These are phyloP conservation scores for Adelphocoris suturalis DNA, from an alignment of 2,888 invertebrate genomes.

Conservation along the genomic window DNA sequence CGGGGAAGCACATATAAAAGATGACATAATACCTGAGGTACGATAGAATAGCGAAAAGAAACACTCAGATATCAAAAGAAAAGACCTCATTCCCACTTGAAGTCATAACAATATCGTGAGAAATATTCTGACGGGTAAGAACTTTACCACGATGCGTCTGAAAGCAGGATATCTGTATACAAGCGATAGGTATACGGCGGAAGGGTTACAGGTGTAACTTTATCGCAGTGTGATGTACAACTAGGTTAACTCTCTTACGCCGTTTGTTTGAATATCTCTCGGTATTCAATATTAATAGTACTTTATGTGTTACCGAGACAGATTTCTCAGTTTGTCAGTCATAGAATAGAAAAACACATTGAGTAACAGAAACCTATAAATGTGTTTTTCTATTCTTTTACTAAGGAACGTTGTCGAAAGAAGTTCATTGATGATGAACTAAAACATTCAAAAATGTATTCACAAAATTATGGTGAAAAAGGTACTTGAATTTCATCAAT, in stretches of 20 bases:
- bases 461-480: no score
- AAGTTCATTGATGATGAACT: no score
- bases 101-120: slow-evolving; percentile 7
- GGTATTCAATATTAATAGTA: no score
- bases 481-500: no score
- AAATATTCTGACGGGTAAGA: slow-evolving; percentile 7
- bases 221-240: slow-evolving; percentile 1
- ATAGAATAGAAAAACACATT: no score
- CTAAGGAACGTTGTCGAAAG: no score
- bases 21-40: background rate
- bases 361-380: no score
- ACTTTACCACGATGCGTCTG: slow-evolving; percentile 11
- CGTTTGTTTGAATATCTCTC: background rate
- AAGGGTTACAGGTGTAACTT: background rate
- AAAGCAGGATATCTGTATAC: background rate
- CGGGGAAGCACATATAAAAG: background rate
- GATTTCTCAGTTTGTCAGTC: no score
- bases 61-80: background rate
- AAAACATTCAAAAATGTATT: no score
- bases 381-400: no score
- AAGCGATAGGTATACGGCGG: background rate
- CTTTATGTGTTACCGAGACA: no score
- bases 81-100: background rate
- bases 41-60: background rate
- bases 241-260: background rate